A percentile compares a stretch with the other conserved stretches of the same genome.
phyloP scores from a whole-genome alignment of 2,113 vertebrate genomes.

The Etheostoma spectabile region DNA sequence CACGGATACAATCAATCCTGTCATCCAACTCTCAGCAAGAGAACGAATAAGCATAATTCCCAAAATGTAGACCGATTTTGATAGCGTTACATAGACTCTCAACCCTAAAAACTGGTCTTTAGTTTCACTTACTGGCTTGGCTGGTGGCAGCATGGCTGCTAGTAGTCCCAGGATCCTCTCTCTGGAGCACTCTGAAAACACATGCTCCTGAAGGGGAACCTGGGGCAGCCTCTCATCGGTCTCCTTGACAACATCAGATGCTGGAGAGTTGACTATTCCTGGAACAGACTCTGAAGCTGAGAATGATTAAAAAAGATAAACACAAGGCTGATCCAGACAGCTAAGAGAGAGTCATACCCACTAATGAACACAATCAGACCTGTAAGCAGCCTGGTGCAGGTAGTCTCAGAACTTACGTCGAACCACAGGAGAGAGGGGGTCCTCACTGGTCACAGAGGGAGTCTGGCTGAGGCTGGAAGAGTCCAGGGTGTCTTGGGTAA shows the following conservation, averaged over 20 bases:
- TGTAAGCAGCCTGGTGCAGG: not conserved
- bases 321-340: not conserved
- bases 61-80: not conserved
- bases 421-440: constrained; percentile 78
- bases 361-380: not conserved
- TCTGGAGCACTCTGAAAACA: constrained; percentile 97
- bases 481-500: constrained; percentile 82
- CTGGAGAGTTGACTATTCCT: constrained; percentile 69
- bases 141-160: constrained; percentile 95
- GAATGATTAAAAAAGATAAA: not conserved
- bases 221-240: constrained; percentile 81
- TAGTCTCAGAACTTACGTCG: constrained; percentile 62
- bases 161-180: constrained; percentile 96
- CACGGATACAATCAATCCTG: not conserved
- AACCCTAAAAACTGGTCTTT: not conserved
- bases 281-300: constrained; percentile 67
- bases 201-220: constrained; percentile 89
- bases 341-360: not conserved
- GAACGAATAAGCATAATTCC: not conserved
- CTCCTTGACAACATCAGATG: constrained; percentile 76
- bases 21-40: not conserved
- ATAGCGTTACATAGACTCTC: not conserved
- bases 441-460: constrained; percentile 81
- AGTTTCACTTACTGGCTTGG: constrained; percentile 85
- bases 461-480: constrained; percentile 81